These are phyloP conservation scores for Selenia dentaria DNA, from an alignment of 2,888 invertebrate species.

Conservation along the genomic window DNA sequence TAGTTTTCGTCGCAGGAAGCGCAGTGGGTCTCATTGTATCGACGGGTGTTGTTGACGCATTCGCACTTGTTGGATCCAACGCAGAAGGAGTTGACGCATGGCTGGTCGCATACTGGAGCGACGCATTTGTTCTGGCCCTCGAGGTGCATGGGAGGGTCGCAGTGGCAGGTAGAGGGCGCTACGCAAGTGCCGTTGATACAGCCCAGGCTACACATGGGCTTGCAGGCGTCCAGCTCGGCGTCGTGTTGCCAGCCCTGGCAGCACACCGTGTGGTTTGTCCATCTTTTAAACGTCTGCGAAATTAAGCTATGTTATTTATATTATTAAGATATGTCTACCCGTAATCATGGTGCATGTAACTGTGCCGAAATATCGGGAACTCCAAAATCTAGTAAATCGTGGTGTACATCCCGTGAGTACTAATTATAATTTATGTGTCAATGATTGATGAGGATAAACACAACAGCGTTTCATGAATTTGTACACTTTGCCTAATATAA, in stretches of 20 bases:
- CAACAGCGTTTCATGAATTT: no score
- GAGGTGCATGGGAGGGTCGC: conserved; percentile 55
- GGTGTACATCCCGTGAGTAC: no score
- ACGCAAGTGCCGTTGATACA: conserved; percentile 73
- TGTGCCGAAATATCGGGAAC: no score
- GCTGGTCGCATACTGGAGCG: conserved; percentile 51
- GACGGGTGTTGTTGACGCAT: conserved; percentile 50
- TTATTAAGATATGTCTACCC: no score
- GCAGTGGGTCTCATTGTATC: conserved; percentile 59
- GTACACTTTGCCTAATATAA: no score
- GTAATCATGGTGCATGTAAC: no score
- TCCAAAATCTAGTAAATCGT: no score
- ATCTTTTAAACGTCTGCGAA: conserved; percentile 55
- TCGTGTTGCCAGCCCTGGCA: conserved; percentile 70
- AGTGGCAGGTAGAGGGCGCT: conserved; percentile 62
- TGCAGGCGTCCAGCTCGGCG: conserved; percentile 60
- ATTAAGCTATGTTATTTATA: not conserved
- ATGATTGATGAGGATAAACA: no score
- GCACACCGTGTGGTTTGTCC: conserved; percentile 57
- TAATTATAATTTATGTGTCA: no score
- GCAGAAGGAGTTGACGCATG: conserved; percentile 64
- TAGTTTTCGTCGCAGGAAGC: conserved; percentile 50
- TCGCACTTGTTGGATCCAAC: conserved; percentile 55
- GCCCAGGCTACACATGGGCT: conserved; percentile 75
- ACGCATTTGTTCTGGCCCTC: conserved; percentile 59